Base-by-base conservation (phyloP, 2,113 vertebrate species). In the Mustela lutreola region DNA sequence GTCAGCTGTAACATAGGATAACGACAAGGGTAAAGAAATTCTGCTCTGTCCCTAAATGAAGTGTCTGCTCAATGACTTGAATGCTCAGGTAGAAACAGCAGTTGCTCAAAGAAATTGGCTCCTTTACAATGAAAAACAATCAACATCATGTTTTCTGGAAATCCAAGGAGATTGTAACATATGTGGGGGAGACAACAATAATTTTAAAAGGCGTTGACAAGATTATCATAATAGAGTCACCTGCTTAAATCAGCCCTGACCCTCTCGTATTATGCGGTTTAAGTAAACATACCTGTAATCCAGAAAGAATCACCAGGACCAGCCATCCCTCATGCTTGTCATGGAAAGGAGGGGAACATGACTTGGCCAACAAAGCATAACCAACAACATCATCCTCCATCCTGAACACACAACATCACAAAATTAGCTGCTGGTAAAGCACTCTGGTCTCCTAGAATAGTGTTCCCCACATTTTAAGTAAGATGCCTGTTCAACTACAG, bases 1-100 rank as follows among this genome's bases (percentile, higher is more conserved):
- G 96, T 97, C 97, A 87, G 97, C 97, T 96, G 88, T 96, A 94
- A 97, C 96, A 84, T 16, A 91, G 88, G 97, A 95, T 79, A 95
- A 96, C 1, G 1, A 73, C 91, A 97, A 97, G 94, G 97, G 81
- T 94, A 96, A 97, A 95, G 94, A 94, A 95, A 96, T 84, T 76
- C 81, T 63, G 67, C 92, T 93, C 42, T 1, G 0, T 94, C 91
- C 93, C 90, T 95, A 93, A 93, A 98, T 97, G 94, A 95, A 97
- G 92, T 76, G 78, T 94, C 81, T 95, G 94, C 96, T 96, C 92
- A 56, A 75, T 97, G 85, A 94, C 92, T 92, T 48, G 48, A 80
- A 36, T 67, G 71, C n/a, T n/a, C 70, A 92, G 60, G 89, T 63
- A 19, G 86, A 95, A 94, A 96, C 1, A 85, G 63, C 83, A 79